These are phyloP conservation scores for Lutjanus argentimaculatus DNA, from an alignment of 2,797 vertebrate species.

Conservation along the genomic window DNA sequence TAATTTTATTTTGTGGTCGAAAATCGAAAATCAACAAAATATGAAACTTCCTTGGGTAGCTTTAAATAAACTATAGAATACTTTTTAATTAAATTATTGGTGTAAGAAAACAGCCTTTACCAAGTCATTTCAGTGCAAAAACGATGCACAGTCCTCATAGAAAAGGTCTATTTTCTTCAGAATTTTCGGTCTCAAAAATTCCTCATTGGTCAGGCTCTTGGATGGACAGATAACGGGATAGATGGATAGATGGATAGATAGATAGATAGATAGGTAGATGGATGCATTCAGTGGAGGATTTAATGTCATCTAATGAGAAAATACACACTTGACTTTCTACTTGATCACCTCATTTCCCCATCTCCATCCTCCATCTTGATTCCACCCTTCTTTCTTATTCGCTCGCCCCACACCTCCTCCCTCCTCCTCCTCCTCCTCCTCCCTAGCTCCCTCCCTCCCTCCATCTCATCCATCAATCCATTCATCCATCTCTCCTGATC, in stretches of 20 bases:
- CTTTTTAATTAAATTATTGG: too few relatives aligned
- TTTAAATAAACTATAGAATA: too few relatives aligned
- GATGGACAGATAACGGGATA: conserved; percentile 8
- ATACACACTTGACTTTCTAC: conserved; percentile 26
- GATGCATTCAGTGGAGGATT: neutral
- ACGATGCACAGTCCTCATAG: too few relatives aligned
- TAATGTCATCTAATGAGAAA: conserved; percentile 38
- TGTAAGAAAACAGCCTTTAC: too few relatives aligned
- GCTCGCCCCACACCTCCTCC: conserved; percentile 4
- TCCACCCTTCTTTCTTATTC: conserved; percentile 29
- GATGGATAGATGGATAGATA: conserved; percentile 2
- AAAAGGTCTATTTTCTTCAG: too few relatives aligned
- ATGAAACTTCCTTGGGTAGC: too few relatives aligned
- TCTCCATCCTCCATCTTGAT: conserved; percentile 23
- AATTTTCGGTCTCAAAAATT: too few relatives aligned
- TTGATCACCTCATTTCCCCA: conserved; percentile 10
- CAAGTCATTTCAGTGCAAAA: too few relatives aligned
- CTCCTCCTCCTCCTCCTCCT: conserved; percentile 2
- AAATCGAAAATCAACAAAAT: too few relatives aligned
- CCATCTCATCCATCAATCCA: conserved; percentile 56
- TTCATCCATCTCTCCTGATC: conserved; percentile 66
- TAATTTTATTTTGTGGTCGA: too few relatives aligned
- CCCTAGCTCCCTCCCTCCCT: neutral
- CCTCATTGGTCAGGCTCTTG: too few relatives aligned
- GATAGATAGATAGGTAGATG: neutral